Percentiles rank a stretch among this genome's conserved stretches.
Conservation (phyloP, 2,888 invertebrate genomes). For the Eupithecia subfuscata region DNA sequence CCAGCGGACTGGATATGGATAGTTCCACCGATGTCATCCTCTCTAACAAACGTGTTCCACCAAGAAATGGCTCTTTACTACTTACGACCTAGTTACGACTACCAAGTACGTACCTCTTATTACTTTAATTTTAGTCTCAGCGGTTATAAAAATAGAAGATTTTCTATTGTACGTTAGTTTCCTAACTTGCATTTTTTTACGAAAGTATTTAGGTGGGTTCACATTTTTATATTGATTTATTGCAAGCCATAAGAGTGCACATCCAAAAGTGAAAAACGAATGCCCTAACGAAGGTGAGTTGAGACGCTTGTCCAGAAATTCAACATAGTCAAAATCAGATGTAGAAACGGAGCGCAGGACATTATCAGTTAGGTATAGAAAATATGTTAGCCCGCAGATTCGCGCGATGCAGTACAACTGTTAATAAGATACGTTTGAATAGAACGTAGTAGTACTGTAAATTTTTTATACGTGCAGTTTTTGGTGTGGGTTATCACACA, state of each 20-base stretch:
- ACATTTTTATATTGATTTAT: neutral
- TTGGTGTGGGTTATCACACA: no score
- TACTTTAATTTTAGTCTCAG: neutral
- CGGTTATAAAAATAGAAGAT: no score
- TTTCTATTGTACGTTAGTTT: no score
- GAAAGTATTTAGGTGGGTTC: neutral
- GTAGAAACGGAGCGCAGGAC: no score
- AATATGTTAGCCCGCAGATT: no score
- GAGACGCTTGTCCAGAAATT: neutral
- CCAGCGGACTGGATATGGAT: constrained; percentile 95
- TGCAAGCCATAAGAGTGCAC: neutral
- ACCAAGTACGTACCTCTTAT: constrained; percentile 87
- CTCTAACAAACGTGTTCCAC: constrained; percentile 90
- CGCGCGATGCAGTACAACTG: no score
- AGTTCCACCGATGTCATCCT: constrained; percentile 89
- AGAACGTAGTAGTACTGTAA: no score
- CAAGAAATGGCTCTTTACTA: constrained; percentile 95
- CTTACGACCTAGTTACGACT: constrained; percentile 94
- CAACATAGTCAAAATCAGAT: neutral
- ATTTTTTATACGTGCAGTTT: no score
- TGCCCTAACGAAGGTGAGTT: neutral
- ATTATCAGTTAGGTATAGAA: no score
- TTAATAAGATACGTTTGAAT: no score
- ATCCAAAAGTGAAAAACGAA: neutral
- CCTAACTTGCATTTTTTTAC: neutral